phyloP scores from a whole-genome alignment of 2,888 invertebrate species.

The Mesochorus sp. region DNA sequence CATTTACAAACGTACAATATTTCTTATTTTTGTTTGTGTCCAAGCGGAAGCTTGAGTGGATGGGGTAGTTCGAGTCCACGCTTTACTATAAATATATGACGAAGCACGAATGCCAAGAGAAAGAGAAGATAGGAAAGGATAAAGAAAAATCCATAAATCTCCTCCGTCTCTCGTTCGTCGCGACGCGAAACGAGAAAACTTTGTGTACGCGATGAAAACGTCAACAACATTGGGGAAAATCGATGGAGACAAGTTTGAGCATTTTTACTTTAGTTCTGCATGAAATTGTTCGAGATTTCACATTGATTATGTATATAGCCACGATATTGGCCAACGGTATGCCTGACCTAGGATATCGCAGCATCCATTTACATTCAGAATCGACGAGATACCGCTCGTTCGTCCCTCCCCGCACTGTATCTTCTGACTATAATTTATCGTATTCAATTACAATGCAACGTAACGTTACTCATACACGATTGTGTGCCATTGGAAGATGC shows the following conservation, averaged over 20 bases:
- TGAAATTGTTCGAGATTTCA: constrained; percentile 34
- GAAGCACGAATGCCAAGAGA: constrained; percentile 40
- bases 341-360: constrained; percentile 52
- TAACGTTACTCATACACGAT: too few species aligned
- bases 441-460: too few species aligned
- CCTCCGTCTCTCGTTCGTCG: background rate
- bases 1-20: constrained; percentile 63
- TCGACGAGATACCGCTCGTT: too few species aligned
- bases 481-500: too few species aligned
- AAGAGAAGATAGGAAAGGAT: background rate
- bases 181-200: constrained; percentile 54
- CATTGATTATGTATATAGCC: constrained; percentile 42
- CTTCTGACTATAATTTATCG: too few species aligned
- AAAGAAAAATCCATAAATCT: constrained; percentile 50
- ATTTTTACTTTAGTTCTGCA: background rate
- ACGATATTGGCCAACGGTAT: constrained; percentile 28
- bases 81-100: constrained; percentile 46
- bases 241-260: constrained; percentile 42
- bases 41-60: too few species aligned
- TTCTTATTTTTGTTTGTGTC: background rate
- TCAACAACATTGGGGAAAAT: constrained; percentile 57
- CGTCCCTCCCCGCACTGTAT: too few species aligned
- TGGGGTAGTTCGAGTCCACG: constrained; percentile 44
- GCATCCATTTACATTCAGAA: background rate
- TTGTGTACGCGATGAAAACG: constrained; percentile 48